Base-by-base conservation (phyloP, 2,113 vertebrate species). In the Alectura lathami region DNA sequence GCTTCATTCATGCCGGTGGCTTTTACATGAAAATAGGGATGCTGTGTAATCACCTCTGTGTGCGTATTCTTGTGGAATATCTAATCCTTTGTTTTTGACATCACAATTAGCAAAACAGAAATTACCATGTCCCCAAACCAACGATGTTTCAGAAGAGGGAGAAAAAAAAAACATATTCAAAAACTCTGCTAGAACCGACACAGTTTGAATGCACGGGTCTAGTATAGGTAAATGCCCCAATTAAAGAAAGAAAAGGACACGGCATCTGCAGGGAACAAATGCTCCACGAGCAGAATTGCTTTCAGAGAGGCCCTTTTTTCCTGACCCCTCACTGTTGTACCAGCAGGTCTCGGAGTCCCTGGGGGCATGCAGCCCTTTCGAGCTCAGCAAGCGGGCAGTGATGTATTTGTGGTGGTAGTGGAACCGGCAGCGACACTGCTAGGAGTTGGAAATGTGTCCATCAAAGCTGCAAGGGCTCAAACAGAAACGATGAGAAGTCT, bases 71-170 rank as follows among this genome's bases (percentile, higher is more conserved):
- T 22, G 24, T 29, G 26, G 63, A 88, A 42, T 12, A 70, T 50
- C 22, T 86, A 88, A 88, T 92, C 54, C 45, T 94, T 73, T 83
- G 32, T 29, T 88, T 83, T 88, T 83, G 62, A 83, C 63, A 85
- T 89, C 27, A 22, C 67, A 68, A 84, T 87, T 91, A 85, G 45
- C 16, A 38, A 56, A 57, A 64, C 22, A 75, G 42, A 89, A 92
- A 81, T 75, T 63, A 53, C 74, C 51, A 6, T 50, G 42, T 81
- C n/a, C 45, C 54, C 36, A 88, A 62, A 80, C 27, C 29, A 69
- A 72, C 85, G 43, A 45, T 9, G 8, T 83, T 93, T 80, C 30
- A 51, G 57, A 83, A 76, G 62, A 13, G 8, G 38, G 17, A 20
- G 40, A 16, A 23, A 43, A 2, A 32, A 45, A 60, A 51, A 67